Base-by-base conservation (phyloP, 2,888 invertebrate species). In the Aleiodes alternator region DNA sequence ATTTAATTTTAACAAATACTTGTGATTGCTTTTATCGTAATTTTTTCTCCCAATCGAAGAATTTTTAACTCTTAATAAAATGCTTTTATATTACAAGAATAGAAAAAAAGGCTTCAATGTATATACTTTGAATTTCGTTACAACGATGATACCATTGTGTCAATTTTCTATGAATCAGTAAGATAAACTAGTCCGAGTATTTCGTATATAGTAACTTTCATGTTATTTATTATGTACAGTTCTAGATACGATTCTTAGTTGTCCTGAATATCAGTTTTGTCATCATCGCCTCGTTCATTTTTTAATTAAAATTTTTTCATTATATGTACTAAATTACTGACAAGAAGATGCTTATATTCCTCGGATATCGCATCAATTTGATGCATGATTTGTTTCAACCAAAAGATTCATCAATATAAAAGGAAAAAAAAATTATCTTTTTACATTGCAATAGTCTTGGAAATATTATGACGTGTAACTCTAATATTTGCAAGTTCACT, bases 131-230 rank as follows among this genome's bases (percentile, higher is more conserved):
- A 43, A 43, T 73, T 84, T 84, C 84, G 82, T 84, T 84, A 83
- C 83, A 84, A 83, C 82, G 83, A 81, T 82, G 84, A 82, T 84
- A 85, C 82, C 84, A 81, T 81, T 78, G 81, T 75, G 77, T 73
- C 75, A 76, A 75, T 79, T 72, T 75, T 76, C 48, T 76, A 70
- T 80, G 78, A 72, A 79, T 81, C 38, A 48, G 48, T 16, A 43
- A 31, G 7, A 66, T 9, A 80, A 70, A 82, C 80, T 80, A 82
- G 78, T 77, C 73, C 75, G 79, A 79, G 77, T 77, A 79, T 57
- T 77, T 80, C 79, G 74, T 82, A 82, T 79, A 83, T 82, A 84
- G 85, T 84, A 84, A 86, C 87, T 87, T 87, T 87, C 85, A 83
- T 84, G 82, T 79, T 81, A 83, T 81, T 80, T 77, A 81, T 80